These are phyloP conservation scores for Lasioglossum zephyrum DNA, from an alignment of 2,888 invertebrate species.

Conservation along the genomic window DNA sequence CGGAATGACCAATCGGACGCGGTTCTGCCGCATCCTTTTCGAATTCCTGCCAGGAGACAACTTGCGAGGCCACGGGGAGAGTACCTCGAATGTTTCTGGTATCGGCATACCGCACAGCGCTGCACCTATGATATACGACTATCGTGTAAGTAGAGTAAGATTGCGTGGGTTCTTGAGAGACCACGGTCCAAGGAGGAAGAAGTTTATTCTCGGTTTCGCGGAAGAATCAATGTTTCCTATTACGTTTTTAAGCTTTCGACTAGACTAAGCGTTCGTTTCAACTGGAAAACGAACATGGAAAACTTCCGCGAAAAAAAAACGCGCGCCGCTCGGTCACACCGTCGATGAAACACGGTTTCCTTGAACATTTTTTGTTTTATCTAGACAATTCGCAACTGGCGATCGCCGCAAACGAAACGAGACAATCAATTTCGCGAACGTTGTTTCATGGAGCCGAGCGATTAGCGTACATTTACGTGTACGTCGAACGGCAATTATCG, in stretches of 20 bases:
- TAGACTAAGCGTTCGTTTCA: conserved; percentile 21
- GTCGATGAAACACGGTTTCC: background rate
- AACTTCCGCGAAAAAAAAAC: conserved; percentile 7
- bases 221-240: conserved; percentile 27
- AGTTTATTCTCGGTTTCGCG: conserved; percentile 21
- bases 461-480: background rate
- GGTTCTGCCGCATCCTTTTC: too few relatives aligned
- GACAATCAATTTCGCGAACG: conserved; percentile 78
- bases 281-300: background rate
- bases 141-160: conserved; percentile 17
- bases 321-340: background rate
- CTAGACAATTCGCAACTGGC: conserved; percentile 12
- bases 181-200: background rate
- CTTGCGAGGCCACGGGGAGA: too few relatives aligned
- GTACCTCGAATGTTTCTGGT: background rate
- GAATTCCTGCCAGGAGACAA: too few relatives aligned
- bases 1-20: too few relatives aligned
- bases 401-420: conserved; percentile 55
- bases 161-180: background rate
- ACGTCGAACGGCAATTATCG: conserved; percentile 16
- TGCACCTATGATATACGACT: conserved; percentile 22
- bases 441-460: conserved; percentile 44
- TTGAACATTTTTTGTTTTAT: background rate
- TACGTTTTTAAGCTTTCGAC: conserved; percentile 23
- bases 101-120: background rate